Conservation (phyloP, 2,113 vertebrate species). For the Periophthalmus modestus region DNA sequence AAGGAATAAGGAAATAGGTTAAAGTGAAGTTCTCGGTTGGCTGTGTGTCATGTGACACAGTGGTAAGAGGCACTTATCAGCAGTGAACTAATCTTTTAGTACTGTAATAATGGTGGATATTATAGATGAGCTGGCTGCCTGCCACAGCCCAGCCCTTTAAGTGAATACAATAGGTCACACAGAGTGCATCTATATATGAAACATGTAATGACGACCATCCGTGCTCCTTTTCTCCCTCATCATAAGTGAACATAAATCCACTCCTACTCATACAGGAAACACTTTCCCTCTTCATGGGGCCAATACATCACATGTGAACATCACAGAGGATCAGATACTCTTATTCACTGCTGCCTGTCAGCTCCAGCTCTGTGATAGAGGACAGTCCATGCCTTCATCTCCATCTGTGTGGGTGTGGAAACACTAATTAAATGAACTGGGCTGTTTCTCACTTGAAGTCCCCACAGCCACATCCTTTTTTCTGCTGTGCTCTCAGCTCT, state of each 20-base stretch:
- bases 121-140: slow-evolving; percentile 27
- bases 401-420: slow-evolving; percentile 37
- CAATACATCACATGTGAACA: slow-evolving; percentile 46
- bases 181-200: slow-evolving; percentile 44
- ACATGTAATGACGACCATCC: slow-evolving; percentile 19
- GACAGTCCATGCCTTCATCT: slow-evolving; percentile 17
- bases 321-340: slow-evolving; percentile 31
- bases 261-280: slow-evolving; percentile 14
- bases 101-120: slow-evolving; percentile 37
- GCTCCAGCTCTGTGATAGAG: neutral
- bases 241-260: slow-evolving; percentile 37
- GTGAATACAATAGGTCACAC: slow-evolving; percentile 28
- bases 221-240: slow-evolving; percentile 17
- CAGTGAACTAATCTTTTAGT: slow-evolving; percentile 26
- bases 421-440: slow-evolving; percentile 49
- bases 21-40: slow-evolving; percentile 7
- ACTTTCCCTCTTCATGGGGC: slow-evolving; percentile 36
- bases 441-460: slow-evolving; percentile 38
- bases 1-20: neutral
- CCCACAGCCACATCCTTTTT: slow-evolving; percentile 4
- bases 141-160: slow-evolving; percentile 12
- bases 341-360: slow-evolving; percentile 55
- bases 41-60: slow-evolving; percentile 15
- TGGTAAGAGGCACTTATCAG: slow-evolving; percentile 32
- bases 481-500: slow-evolving; percentile 22